Percentiles rank a stretch among this genome's conserved stretches.
These are phyloP conservation scores for Cephonodes hylas DNA, from an alignment of 2,888 invertebrate genomes.

Conservation along the genomic window DNA sequence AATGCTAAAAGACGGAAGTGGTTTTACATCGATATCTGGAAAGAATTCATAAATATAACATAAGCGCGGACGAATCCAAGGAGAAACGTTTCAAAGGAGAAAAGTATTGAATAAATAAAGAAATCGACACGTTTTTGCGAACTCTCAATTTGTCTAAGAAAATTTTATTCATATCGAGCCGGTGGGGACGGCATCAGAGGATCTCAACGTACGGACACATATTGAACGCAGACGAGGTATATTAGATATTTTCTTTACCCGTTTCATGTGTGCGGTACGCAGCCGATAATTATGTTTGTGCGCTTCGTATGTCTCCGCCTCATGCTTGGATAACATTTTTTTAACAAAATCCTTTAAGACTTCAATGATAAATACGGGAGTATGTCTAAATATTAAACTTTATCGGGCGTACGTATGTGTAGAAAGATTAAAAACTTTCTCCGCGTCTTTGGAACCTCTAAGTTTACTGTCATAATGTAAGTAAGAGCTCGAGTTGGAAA, in stretches of 20 bases:
- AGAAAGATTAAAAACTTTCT: conserved; percentile 69
- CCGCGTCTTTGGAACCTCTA: conserved; percentile 60
- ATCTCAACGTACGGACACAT: conserved; percentile 65
- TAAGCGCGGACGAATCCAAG: conserved; percentile 63
- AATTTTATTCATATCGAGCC: conserved; percentile 73
- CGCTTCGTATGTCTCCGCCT: not conserved
- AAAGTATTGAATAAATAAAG: conserved; percentile 77
- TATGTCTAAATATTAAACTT: conserved; percentile 20
- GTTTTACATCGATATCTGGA: conserved; percentile 56
- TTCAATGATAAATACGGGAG: not conserved
- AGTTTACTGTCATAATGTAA: conserved; percentile 73
- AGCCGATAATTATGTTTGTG: conserved; percentile 14
- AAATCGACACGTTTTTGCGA: conserved; percentile 76
- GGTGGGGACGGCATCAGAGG: conserved; percentile 63
- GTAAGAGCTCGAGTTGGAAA: conserved; percentile 72
- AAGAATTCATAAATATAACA: conserved; percentile 69
- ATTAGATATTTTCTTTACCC: conserved; percentile 51
- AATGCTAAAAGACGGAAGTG: conserved; percentile 47
- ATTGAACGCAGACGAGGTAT: conserved; percentile 54
- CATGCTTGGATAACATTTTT: not conserved
- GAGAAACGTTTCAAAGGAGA: conserved; percentile 67
- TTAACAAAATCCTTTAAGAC: not conserved
- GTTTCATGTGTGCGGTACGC: conserved; percentile 20
- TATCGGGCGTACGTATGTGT: conserved; percentile 36
- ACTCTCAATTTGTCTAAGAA: conserved; percentile 75